Percentiles rank a stretch among this genome's conserved stretches.
Conservation (phyloP, 2,888 invertebrate species). For the Megalurothrips usitatus region DNA sequence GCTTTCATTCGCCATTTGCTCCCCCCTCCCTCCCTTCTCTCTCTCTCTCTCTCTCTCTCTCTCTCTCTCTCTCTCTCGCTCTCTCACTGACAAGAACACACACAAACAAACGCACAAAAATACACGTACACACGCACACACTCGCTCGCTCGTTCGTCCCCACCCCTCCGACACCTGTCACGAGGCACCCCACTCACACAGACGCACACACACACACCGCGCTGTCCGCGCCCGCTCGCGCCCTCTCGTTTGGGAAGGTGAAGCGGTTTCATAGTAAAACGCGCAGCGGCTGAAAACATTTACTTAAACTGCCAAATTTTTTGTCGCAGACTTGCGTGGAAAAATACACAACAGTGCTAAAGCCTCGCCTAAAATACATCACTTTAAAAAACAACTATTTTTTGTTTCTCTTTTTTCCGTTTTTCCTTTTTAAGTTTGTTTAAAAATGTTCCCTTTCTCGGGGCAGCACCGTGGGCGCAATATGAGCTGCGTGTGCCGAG, state of each 20-base stretch:
- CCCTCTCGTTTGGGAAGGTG: slow-evolving; percentile 14
- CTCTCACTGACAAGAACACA: not conserved
- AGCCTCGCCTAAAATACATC: slow-evolving; percentile 24
- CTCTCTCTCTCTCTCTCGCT: not conserved
- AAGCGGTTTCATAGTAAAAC: slow-evolving; percentile 14
- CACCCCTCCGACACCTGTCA: no score
- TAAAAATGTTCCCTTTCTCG: slow-evolving; percentile 24
- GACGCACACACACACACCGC: not conserved
- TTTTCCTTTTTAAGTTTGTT: slow-evolving; percentile 4
- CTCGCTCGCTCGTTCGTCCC: not conserved
- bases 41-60: not conserved
- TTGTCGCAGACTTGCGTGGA: slow-evolving; percentile 15
- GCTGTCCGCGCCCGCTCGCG: slow-evolving; percentile 11
- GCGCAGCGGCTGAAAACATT: slow-evolving; percentile 5
- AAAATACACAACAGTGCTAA: slow-evolving; percentile 21
- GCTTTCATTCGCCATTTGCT: not conserved
- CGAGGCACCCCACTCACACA: not conserved
- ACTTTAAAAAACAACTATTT: not conserved
- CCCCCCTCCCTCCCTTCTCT: not conserved
- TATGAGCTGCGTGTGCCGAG: slow-evolving; percentile 14
- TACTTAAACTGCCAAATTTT: slow-evolving; percentile 9
- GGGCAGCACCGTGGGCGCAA: slow-evolving; percentile 21
- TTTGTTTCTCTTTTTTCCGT: not conserved
- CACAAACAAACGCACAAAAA: not conserved
- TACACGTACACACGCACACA: not conserved